Evolutionary conservation across 2,113 vertebrate species (phyloP), one percentile per base, ranked within the genome.

Genomic region (Euleptes europaea): DNA sequence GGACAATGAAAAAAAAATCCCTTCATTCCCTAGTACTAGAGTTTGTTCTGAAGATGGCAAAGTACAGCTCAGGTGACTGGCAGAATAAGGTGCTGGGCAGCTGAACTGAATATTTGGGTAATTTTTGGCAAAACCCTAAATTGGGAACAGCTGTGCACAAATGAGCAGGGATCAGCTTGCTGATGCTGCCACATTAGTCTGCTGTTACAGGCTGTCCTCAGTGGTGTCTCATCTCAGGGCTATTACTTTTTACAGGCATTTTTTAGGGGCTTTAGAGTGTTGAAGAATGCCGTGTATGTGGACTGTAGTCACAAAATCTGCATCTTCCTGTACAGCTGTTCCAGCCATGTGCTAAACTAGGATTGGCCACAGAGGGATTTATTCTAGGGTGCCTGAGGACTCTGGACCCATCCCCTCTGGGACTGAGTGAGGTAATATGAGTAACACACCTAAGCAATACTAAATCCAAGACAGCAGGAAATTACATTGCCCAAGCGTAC

Each of bases 121-220:
- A 86, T 84, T 90, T 65, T 57, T 57, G 92, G 90, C 80, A 89
- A 69, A 90, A 42, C 70, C 84, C 88, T 4, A 84, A 89, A 88
- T 71, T 69, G 54, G 84, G 84, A 92, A 90, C 92, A 90, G 88
- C 91, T 88, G 88, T 92, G 65, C 78, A 1, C 13, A 82, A 90
- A 90, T 75, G 76, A 90, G 83, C 75, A 42, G 70, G 74, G 70
- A 76, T 89, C 11, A 91, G 89, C 69, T 90, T 86, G 93, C 88
- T 92, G 92, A 90, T 82, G 87, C 71, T 49, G 80, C 86, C 54
- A 57, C 81, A 69, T 86, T 88, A 84, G 86, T 40, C 87, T 90
- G 90, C 78, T 74, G n/a, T 54, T 84, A 67, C 44, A 75, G 65
- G 31, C 79, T 5, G 13, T 33, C 23, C 88, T 19, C 10, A 78